Evolutionary conservation across 2,113 vertebrate species (phyloP).

Genomic region (Zosterops japonicus): DNA sequence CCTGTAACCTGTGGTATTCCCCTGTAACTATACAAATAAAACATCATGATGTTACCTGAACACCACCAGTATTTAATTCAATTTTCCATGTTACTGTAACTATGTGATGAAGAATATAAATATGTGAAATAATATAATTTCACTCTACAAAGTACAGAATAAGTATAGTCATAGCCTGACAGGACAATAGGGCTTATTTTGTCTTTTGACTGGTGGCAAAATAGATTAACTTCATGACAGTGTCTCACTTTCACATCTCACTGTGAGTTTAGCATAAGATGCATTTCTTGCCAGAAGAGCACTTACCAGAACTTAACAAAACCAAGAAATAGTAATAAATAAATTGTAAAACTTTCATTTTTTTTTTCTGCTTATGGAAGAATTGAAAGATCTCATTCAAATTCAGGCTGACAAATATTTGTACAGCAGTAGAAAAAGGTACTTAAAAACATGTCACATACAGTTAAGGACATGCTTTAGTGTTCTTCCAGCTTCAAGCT

Average conservation of each 20-base stretch:
- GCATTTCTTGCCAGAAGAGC: neutral
- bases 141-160: neutral
- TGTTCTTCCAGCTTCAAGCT: neutral
- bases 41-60: neutral
- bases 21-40: neutral
- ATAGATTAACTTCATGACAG: neutral
- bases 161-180: neutral
- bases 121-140: neutral
- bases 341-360: neutral
- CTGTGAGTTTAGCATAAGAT: neutral
- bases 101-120: neutral
- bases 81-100: neutral
- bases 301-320: neutral
- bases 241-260: neutral
- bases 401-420: neutral
- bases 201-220: neutral
- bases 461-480: neutral
- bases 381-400: neutral
- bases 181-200: neutral
- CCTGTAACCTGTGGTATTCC: neutral
- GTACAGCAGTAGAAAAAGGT: neutral
- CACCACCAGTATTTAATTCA: neutral
- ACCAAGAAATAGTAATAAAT: neutral
- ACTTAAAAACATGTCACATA: neutral
- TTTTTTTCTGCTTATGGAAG: neutral